Conservation (phyloP, 2,888 invertebrate genomes). For the Rhogogaster chlorosoma region DNA sequence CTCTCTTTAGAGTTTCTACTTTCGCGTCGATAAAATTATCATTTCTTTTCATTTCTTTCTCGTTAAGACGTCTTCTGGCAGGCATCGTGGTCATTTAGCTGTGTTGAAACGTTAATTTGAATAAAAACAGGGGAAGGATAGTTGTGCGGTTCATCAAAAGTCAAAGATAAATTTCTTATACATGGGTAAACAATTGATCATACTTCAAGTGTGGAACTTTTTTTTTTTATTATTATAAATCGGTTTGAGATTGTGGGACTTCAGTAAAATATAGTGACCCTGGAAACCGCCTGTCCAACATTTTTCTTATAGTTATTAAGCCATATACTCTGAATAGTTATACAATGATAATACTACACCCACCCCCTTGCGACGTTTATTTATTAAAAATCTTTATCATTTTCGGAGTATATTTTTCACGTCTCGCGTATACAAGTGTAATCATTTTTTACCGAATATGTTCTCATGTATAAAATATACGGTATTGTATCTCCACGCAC, state of each 20-base stretch:
- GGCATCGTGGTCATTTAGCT: not conserved
- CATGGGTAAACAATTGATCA: constrained; percentile 14
- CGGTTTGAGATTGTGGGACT: constrained; percentile 7
- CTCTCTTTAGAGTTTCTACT: not conserved
- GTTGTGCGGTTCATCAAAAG: not conserved
- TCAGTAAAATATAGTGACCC: not conserved
- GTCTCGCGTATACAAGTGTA: not conserved
- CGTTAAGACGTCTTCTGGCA: not conserved
- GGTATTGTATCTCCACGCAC: not conserved
- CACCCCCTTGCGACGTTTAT: constrained; percentile 31
- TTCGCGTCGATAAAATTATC: constrained; percentile 22
- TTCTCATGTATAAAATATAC: constrained; percentile 8
- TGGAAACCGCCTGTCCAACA: not conserved
- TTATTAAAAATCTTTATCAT: constrained; percentile 29
- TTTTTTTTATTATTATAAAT: constrained; percentile 13
- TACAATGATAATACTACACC: constrained; percentile 4
- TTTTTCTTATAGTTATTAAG: not conserved
- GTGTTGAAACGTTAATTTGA: not conserved
- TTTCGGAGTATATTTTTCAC: not conserved
- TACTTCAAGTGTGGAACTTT: not conserved
- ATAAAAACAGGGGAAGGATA: not conserved
- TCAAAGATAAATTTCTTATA: not conserved
- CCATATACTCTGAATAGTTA: not conserved
- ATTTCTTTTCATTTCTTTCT: not conserved
- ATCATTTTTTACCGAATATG: not conserved